A percentile compares a stretch with the other conserved stretches of the same genome.
These are phyloP conservation scores for Edolisoma coerulescens DNA, from an alignment of 2,113 vertebrate species.

Conservation along the genomic window DNA sequence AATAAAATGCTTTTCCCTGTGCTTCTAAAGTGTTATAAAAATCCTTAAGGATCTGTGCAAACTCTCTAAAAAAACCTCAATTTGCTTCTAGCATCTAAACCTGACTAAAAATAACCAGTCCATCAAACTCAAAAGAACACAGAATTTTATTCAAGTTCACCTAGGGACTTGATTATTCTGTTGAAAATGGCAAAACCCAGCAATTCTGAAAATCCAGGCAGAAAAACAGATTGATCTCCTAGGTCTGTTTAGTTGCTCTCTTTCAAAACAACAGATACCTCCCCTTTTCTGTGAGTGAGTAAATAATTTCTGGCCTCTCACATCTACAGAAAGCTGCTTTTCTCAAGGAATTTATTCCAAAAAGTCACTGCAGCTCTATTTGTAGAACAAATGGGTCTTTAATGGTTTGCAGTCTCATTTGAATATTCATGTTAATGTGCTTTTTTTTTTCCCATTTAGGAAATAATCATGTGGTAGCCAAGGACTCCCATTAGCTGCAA, in stretches of 20 bases:
- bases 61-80: not conserved
- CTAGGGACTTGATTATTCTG: conserved; percentile 1
- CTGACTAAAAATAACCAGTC: conserved; percentile 49
- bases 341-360: not conserved
- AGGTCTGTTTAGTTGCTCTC: not conserved
- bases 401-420: not conserved
- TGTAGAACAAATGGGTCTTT: conserved; percentile 47
- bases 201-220: not conserved
- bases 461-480: conserved; percentile 28
- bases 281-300: not conserved
- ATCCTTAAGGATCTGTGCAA: not conserved
- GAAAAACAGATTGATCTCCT: not conserved
- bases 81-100: conserved; percentile 16
- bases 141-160: not conserved
- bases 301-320: not conserved
- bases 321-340: not conserved
- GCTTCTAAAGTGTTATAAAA: conserved; percentile 19
- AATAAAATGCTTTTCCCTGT: not conserved
- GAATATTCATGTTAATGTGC: conserved; percentile 35
- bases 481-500: not conserved
- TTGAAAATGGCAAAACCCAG: not conserved
- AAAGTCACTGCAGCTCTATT: not conserved
- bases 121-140: conserved; percentile 24
- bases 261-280: not conserved
- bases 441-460: conserved; percentile 40